A percentile compares a stretch with the other conserved stretches of the same genome.
Conservation (phyloP, 2,797 vertebrate species). For the Halcyon badia region DNA sequence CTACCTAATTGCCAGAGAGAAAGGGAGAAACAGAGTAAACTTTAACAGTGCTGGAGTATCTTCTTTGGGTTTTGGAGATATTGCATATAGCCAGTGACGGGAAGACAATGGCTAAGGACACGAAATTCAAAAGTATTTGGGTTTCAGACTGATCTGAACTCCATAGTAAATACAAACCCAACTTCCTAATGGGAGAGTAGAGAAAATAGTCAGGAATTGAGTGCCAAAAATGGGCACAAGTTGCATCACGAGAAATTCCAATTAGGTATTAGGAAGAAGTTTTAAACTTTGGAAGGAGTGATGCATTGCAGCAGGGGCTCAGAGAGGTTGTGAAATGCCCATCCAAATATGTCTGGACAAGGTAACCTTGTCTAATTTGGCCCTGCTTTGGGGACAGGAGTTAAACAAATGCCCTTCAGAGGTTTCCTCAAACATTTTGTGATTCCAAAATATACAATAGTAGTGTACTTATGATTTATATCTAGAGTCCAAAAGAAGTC, state of each 20-base stretch:
- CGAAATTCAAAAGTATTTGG: background rate
- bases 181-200: background rate
- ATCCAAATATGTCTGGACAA: background rate
- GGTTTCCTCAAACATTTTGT: background rate
- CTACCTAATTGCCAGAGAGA: background rate
- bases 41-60: background rate
- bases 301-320: background rate
- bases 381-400: background rate
- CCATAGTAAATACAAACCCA: background rate
- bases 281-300: background rate
- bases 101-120: background rate
- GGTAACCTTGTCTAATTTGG: background rate
- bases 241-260: background rate
- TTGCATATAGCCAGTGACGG: accelerated
- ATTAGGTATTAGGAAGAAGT: background rate
- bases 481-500: background rate
- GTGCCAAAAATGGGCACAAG: background rate
- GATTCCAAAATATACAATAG: background rate
- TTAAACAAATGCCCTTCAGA: background rate
- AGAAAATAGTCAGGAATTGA: background rate
- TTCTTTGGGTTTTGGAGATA: background rate
- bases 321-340: background rate
- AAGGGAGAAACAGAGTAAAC: background rate
- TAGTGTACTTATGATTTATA: background rate
- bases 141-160: background rate